phyloP scores from a whole-genome alignment of 2,113 vertebrate species.

The Daboia siamensis region DNA sequence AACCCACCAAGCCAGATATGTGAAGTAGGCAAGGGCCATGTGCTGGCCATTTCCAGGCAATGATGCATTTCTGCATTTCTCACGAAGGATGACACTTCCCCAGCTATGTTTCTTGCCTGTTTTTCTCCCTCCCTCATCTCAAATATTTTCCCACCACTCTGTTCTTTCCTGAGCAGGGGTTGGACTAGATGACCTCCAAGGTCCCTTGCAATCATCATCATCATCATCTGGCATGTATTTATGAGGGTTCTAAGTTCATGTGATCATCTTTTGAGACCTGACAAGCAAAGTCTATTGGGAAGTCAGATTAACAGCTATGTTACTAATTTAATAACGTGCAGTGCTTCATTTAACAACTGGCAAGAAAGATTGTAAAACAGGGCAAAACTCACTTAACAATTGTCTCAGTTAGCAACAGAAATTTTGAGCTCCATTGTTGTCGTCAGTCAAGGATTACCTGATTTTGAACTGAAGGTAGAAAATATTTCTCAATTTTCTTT shows the following conservation, averaged over 20 bases:
- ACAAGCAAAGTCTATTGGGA: background rate
- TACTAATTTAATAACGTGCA: background rate
- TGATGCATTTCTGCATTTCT: no score
- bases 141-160: no score
- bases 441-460: background rate
- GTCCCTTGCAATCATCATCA: no score
- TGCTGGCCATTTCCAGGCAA: no score
- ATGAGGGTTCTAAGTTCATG: background rate
- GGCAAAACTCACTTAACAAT: background rate
- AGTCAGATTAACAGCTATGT: background rate
- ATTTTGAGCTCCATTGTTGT: background rate
- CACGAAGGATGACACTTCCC: no score
- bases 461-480: background rate
- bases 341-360: background rate
- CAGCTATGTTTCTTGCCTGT: no score
- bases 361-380: background rate
- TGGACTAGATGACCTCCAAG: no score
- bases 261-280: background rate
- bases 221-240: background rate
- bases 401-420: background rate
- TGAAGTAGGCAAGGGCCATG: no score
- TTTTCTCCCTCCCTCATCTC: no score
- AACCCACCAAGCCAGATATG: no score
- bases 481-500: background rate
- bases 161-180: no score